phyloP scores from a whole-genome alignment of 2,888 invertebrate genomes.

The Ennomos erosarius region DNA sequence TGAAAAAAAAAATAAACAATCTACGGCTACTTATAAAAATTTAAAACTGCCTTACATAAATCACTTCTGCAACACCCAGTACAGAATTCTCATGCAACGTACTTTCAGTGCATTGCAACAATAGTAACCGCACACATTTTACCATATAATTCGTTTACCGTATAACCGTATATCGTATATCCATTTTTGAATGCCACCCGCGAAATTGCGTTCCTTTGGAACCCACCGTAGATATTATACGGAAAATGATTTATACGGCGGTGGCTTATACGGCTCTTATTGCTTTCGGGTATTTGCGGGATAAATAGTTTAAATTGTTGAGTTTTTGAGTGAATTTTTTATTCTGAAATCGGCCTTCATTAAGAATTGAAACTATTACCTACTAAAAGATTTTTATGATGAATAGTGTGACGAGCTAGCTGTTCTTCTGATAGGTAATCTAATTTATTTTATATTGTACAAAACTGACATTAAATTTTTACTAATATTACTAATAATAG shows the following conservation, averaged over 20 bases:
- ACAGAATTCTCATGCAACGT: constrained; percentile 34
- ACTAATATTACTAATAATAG: too few species aligned
- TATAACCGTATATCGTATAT: constrained; percentile 22
- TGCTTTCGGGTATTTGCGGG: constrained; percentile 35
- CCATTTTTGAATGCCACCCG: constrained; percentile 59
- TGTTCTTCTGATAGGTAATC: too few species aligned
- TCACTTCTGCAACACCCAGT: constrained; percentile 20
- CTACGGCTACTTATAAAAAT: too few species aligned
- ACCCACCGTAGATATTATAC: constrained; percentile 51
- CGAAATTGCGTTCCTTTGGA: constrained; percentile 58
- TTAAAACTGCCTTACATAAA: background rate
- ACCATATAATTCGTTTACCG: constrained; percentile 16
- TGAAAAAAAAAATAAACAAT: too few species aligned
- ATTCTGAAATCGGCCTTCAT: background rate
- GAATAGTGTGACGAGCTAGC: too few species aligned
- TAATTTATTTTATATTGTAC: too few species aligned
- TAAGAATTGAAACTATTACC: too few species aligned
- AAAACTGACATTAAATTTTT: too few species aligned
- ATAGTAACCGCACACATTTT: constrained; percentile 25
- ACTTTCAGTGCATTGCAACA: constrained; percentile 37
- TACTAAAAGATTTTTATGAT: too few species aligned
- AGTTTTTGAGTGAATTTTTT: constrained; percentile 15
- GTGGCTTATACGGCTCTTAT: constrained; percentile 40
- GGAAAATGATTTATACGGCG: constrained; percentile 57
- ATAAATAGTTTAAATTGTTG: constrained; percentile 39